Conservation (phyloP, 2,888 invertebrate genomes). For the Cataglyphis livida region DNA sequence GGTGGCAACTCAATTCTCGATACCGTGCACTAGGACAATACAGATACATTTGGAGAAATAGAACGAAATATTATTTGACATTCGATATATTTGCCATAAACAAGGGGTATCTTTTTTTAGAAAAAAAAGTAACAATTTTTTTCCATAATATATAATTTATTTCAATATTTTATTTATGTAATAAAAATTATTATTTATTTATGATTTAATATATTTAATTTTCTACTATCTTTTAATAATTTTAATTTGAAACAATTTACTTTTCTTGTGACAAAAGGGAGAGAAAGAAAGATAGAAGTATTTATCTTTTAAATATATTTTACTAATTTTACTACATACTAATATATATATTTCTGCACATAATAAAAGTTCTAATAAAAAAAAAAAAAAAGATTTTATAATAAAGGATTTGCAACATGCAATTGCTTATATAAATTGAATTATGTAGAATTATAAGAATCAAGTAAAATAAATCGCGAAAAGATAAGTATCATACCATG, state of each 20-base stretch:
- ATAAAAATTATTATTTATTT: not conserved
- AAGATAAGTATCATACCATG: not conserved
- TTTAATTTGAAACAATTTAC: not conserved
- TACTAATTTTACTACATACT: not conserved
- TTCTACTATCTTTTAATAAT: not conserved
- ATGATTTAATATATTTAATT: not conserved
- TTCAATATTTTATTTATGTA: not conserved
- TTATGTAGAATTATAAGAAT: constrained; percentile 15
- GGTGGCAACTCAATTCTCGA: constrained; percentile 44
- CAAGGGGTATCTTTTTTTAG: not conserved
- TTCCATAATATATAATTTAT: not conserved
- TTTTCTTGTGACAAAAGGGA: not conserved
- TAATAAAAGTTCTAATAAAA: not conserved
- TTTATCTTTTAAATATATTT: not conserved
- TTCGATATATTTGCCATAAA: constrained; percentile 19
- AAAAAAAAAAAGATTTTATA: not conserved
- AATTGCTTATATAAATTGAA: not conserved
- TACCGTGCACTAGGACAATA: constrained; percentile 11
- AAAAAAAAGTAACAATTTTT: not conserved
- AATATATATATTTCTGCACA: no score
- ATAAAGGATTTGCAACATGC: not conserved
- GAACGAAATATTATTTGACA: constrained; percentile 37
- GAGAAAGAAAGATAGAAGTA: no score
- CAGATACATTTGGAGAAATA: not conserved
- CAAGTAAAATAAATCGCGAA: not conserved